Base-by-base conservation (phyloP, 2,888 invertebrate species). In the Drosophila infuscata region DNA sequence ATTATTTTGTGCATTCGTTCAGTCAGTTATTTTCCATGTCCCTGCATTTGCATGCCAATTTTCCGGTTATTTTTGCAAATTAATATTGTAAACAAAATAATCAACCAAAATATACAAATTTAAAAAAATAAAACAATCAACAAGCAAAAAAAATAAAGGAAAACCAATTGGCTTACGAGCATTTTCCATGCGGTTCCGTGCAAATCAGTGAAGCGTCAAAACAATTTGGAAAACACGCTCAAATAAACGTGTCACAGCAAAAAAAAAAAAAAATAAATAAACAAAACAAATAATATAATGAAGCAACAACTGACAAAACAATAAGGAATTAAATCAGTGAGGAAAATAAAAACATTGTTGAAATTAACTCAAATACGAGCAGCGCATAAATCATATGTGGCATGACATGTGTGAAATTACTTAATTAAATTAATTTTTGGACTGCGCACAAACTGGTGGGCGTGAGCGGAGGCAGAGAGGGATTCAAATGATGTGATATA, bases 391-490 rank as follows among this genome's bases (percentile, higher is more conserved):
- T 84, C 89, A 83, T 74, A 74, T 75, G 69, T 54, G 59, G 64
- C 68, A 70, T 81, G 89, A 76, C 89, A 86, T 83, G 83, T 81
- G 82, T 83, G 79, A 83, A 86, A 81, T 79, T 84, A 84, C 84
- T 88, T 86, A 89, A 83, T 83, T 80, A 78, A 83, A 83, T 83
- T 88, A 85, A 84, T 81, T 86, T 82, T 75, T 63, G 66, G 51
- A 74, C 61, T 68, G 57, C 58, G 58, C 70, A 48, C 65, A 63
- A 17, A 6, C 20, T 8, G n/a, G 15, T 36, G 4, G 43, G 0
- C 3, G 3, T 25, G 29, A 4, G 33, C 12, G 30, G 30, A 56
- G 15, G 33, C 17, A 33, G n/a, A 64, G 29, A 46, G 12, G 8
- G 35, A 32, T 25, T 38, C 11, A 48, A 43, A 30, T 43, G 48